Percentiles rank a stretch among this genome's conserved stretches.
Conservation (phyloP, 2,888 invertebrate species). For the Eristalinus sepulchralis region DNA sequence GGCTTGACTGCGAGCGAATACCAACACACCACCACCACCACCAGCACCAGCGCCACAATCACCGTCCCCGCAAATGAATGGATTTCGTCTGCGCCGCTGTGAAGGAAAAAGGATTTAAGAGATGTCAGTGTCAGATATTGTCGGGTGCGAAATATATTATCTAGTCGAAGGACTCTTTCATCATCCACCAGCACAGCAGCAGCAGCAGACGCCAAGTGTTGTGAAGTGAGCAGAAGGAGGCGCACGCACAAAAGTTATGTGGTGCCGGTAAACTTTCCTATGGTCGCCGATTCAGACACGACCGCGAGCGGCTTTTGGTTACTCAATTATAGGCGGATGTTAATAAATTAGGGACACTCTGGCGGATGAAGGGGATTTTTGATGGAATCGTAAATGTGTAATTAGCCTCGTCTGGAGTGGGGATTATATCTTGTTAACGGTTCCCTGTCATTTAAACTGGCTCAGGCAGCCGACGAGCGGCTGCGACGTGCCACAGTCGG, state of each 20-base stretch:
- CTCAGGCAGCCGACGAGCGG: neutral
- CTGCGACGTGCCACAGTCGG: neutral
- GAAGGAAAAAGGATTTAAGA: slow-evolving; percentile 19
- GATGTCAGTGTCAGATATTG: slow-evolving; percentile 42
- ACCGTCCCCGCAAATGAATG: neutral
- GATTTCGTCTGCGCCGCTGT: slow-evolving; percentile 22
- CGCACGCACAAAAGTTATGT: neutral
- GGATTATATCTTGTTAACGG: slow-evolving; percentile 1
- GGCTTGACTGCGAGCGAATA: neutral
- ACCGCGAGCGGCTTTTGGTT: neutral
- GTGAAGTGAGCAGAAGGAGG: neutral
- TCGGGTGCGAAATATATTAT: slow-evolving; percentile 2
- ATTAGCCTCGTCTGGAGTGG: slow-evolving; percentile 5
- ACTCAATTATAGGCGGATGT: slow-evolving; percentile 9
- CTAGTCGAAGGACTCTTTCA: neutral
- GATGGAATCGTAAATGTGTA: slow-evolving; percentile 5
- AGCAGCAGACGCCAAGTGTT: neutral
- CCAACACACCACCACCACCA: neutral
- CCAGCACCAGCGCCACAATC: neutral
- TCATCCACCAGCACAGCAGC: neutral
- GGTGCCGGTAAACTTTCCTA: neutral
- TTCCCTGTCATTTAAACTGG: neutral
- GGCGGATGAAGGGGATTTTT: neutral
- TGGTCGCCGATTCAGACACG: neutral
- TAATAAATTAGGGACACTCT: slow-evolving; percentile 3